Evolutionary conservation across 2,113 vertebrate genomes (phyloP).

Genomic region (Peromyscus polionotus): DNA sequence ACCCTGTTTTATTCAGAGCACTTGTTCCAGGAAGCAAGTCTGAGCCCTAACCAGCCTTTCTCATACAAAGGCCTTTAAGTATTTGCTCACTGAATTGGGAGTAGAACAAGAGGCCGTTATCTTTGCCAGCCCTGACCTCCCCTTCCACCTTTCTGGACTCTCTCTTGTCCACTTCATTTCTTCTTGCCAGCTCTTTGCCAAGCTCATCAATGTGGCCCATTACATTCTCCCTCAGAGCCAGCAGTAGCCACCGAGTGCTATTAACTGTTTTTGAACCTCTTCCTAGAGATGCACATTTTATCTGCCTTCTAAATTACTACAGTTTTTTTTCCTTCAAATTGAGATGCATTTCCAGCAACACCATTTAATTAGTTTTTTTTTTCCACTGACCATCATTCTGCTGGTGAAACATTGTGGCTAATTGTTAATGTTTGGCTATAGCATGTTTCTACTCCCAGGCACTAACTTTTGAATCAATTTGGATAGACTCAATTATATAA

Average conservation of each 20-base stretch:
- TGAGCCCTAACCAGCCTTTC: not conserved
- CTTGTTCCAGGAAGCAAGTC: not conserved
- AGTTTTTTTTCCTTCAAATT: not conserved
- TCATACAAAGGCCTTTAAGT: not conserved
- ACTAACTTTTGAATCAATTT: not conserved
- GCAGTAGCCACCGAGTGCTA: not conserved
- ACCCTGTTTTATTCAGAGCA: not conserved
- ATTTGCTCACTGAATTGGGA: not conserved
- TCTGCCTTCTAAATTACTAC: slow-evolving; percentile 1
- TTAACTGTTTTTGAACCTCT: slow-evolving; percentile 17
- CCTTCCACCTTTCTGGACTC: not conserved
- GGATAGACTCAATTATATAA: no score
- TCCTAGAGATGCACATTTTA: not conserved
- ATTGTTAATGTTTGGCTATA: not conserved
- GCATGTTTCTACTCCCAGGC: not conserved
- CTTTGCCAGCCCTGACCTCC: not conserved
- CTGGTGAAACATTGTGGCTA: not conserved
- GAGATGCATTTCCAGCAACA: not conserved
- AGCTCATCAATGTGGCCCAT: not conserved
- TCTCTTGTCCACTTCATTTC: not conserved
- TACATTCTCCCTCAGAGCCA: not conserved
- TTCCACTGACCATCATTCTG: not conserved
- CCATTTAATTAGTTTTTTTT: not conserved
- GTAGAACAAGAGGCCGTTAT: not conserved
- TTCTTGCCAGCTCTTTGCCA: not conserved